phyloP scores from a whole-genome alignment of 2,888 invertebrate genomes.

The Volucella inflata region DNA sequence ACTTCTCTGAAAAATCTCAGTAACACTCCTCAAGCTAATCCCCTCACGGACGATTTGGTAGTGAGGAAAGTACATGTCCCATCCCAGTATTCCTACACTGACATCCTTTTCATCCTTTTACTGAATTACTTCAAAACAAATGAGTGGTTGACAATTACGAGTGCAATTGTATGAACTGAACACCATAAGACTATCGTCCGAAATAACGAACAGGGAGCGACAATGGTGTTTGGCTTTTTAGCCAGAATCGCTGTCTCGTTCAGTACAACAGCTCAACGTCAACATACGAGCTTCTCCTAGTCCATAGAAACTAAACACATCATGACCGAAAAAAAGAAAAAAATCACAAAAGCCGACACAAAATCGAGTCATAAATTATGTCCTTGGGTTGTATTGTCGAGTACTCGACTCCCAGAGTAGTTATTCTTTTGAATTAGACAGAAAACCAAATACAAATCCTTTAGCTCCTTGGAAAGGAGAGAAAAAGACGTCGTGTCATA shows the following conservation, averaged over 20 bases:
- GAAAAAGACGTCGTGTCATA: slow-evolving; percentile 37
- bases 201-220: not conserved
- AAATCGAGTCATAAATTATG: slow-evolving; percentile 64
- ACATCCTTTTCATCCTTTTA: slow-evolving; percentile 53
- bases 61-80: slow-evolving; percentile 9
- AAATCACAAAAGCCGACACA: slow-evolving; percentile 22
- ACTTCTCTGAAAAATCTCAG: slow-evolving; percentile 6
- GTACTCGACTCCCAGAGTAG: slow-evolving; percentile 18
- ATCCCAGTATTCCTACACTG: slow-evolving; percentile 3
- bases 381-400: slow-evolving; percentile 42
- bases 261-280: not conserved
- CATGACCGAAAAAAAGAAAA: slow-evolving; percentile 4
- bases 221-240: slow-evolving; percentile 30
- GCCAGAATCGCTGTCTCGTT: not conserved
- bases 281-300: slow-evolving; percentile 28
- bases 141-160: slow-evolving; percentile 69
- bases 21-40: slow-evolving; percentile 20
- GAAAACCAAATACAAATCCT: slow-evolving; percentile 70
- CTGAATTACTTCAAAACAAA: slow-evolving; percentile 61
- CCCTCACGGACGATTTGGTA: slow-evolving; percentile 41
- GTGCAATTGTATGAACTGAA: slow-evolving; percentile 44
- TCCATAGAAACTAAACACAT: slow-evolving; percentile 6
- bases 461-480: not conserved
- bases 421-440: slow-evolving; percentile 65
- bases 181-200: slow-evolving; percentile 28